These are phyloP conservation scores for Rostratula benghalensis DNA, from an alignment of 2,113 vertebrate genomes.

Conservation along the genomic window DNA sequence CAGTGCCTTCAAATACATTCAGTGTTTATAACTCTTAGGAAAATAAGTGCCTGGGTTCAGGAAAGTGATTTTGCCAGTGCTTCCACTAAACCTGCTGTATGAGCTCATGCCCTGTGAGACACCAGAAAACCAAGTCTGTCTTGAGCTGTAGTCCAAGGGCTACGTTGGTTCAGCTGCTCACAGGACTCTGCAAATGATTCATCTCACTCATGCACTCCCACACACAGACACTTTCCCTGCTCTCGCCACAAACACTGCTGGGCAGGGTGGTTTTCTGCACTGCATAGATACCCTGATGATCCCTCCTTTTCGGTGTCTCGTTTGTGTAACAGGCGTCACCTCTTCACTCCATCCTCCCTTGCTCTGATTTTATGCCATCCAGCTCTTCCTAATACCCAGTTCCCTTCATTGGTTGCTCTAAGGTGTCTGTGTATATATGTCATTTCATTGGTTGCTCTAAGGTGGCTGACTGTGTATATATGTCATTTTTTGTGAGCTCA, in stretches of 20 bases:
- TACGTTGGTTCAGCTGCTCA: background rate
- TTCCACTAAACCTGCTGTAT: background rate
- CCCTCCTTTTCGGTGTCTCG: background rate
- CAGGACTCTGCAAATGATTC: constrained; percentile 32
- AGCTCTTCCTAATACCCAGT: background rate
- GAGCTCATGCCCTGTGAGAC: constrained; percentile 15
- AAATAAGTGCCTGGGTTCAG: background rate
- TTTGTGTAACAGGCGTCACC: constrained; percentile 17
- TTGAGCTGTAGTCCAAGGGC: background rate
- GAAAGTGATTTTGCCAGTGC: background rate
- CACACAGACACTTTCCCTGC: constrained; percentile 1
- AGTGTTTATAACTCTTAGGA: background rate
- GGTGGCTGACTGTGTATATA: background rate
- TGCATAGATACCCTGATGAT: background rate
- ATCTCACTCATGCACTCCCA: background rate
- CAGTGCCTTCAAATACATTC: background rate
- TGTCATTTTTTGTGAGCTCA: background rate
- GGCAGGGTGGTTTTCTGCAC: background rate
- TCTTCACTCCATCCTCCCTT: background rate
- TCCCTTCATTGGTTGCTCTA: background rate
- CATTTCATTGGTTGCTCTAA: no score
- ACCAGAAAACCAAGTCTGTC: background rate
- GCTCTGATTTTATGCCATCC: background rate
- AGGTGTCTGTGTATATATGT: background rate
- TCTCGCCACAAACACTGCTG: background rate